A percentile compares a stretch with the other conserved stretches of the same genome.
phyloP scores from a whole-genome alignment of 2,888 invertebrate genomes.

The Spialia ferax region DNA sequence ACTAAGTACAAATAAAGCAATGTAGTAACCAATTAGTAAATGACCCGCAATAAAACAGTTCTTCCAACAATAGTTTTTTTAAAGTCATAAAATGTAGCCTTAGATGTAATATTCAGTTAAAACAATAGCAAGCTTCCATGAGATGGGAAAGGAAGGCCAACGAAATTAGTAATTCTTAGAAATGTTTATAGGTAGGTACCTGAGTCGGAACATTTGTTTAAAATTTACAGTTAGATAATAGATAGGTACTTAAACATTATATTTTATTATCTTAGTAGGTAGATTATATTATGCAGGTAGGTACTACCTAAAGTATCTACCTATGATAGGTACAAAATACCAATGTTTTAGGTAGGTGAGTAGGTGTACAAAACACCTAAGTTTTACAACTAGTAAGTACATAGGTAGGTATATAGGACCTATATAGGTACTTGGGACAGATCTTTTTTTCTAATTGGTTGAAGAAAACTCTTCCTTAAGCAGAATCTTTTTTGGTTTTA shows the following conservation, averaged over 20 bases:
- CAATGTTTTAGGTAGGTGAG: too few relatives aligned
- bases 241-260: too few relatives aligned
- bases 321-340: too few relatives aligned
- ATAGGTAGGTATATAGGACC: too few relatives aligned
- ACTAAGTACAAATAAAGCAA: constrained; percentile 24
- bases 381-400: too few relatives aligned
- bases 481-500: too few relatives aligned
- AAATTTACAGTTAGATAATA: constrained; percentile 34
- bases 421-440: too few relatives aligned
- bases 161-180: constrained; percentile 28
- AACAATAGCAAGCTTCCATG: constrained; percentile 26
- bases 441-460: too few relatives aligned
- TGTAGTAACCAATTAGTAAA: constrained; percentile 29
- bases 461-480: too few relatives aligned
- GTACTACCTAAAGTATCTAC: neutral
- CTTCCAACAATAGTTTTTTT: constrained; percentile 17
- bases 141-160: constrained; percentile 15
- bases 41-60: constrained; percentile 25
- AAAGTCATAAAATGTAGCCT: constrained; percentile 21
- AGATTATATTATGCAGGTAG: neutral
- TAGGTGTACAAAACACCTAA: too few relatives aligned
- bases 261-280: constrained; percentile 5
- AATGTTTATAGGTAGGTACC: constrained; percentile 9
- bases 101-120: constrained; percentile 5
- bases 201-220: constrained; percentile 13